Evolutionary conservation across 2,113 vertebrate genomes (phyloP), one percentile per base, ranked within the genome.

Genomic region (Calcarius ornatus): DNA sequence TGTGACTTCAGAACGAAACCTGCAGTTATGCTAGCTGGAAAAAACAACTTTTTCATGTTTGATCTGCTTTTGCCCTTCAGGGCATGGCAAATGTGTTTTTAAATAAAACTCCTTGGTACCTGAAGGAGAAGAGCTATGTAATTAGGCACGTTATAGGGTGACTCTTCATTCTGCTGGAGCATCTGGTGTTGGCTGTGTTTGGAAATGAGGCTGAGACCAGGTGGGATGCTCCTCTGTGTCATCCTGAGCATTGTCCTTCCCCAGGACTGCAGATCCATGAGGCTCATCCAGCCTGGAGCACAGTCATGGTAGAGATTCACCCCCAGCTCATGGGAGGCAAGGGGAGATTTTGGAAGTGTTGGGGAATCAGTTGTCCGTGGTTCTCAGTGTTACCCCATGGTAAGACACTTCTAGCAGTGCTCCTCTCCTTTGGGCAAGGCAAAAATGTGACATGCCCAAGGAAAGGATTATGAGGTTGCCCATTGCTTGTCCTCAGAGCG

Each of bases 371-470:
- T 51, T 93, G 45, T 57, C 23, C 63, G 23, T 90, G 53, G 12
- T 61, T 90, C 33, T 47, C 37, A 15, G 10, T 43, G 19, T 56
- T 72, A 56, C 6, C 23, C 33, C 0, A 1, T 68, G 35, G 33
- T 53, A 84, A 78, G 65, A 56, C 12, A 2, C 6, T 87, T 87
- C 70, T 45, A 81, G n/a, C 37, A 70, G 28, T 6, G 33, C 51
- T 24, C 8, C 11, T 21, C 40, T 79, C 25, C 50, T 92, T 69
- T 70, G 61, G 79, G 7, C 0, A 0, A 56, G 45, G 33, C 20
- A 17, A n/a, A 59, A 88, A 23, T 0, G 0, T 66, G 59, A 50
- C 0, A 0, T 88, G 33, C 24, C 65, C n/a, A 54, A 72, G 38
- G 63, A 59, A 80, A 65, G 37, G 27, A 37, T 3, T 12, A 14